Conservation (phyloP, 1,140 invertebrate species). For the Stegodyphus dumicola region DNA sequence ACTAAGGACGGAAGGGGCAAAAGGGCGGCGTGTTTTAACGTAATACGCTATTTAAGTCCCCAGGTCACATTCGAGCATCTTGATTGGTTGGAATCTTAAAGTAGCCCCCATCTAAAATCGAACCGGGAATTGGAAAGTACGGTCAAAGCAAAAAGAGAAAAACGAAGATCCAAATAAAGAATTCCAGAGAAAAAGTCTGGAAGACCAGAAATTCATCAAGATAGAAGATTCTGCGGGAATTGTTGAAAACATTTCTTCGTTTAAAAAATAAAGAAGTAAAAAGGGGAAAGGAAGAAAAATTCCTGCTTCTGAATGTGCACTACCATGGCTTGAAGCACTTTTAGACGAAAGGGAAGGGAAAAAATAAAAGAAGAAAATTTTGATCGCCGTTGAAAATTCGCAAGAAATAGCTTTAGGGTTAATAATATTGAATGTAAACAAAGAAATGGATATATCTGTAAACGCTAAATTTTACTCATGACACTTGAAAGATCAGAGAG, state of each 20-base stretch:
- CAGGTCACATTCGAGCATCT: slow-evolving; percentile 41
- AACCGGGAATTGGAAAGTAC: slow-evolving; percentile 26
- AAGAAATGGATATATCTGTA: slow-evolving; percentile 14
- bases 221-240: slow-evolving; percentile 42
- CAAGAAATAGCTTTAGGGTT: slow-evolving; percentile 3
- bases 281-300: too few species aligned
- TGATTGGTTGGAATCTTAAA: slow-evolving; percentile 41
- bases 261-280: slow-evolving; percentile 1
- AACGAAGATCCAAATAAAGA: slow-evolving; percentile 2
- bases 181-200: neutral
- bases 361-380: too few species aligned
- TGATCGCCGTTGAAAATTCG: slow-evolving; percentile 2
- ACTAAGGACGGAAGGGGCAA: slow-evolving; percentile 4
- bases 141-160: neutral
- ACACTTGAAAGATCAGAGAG: too few species aligned
- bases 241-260: slow-evolving; percentile 40
- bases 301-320: too few species aligned
- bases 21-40: slow-evolving; percentile 37
- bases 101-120: slow-evolving; percentile 33
- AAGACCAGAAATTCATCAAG: slow-evolving; percentile 39
- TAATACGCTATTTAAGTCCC: slow-evolving; percentile 46
- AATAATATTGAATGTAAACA: slow-evolving; percentile 16
- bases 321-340: too few species aligned
- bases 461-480: neutral
- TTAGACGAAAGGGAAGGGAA: too few species aligned